These are phyloP conservation scores for Ispidina lecontei DNA, from an alignment of 2,797 vertebrate genomes.

Conservation along the genomic window DNA sequence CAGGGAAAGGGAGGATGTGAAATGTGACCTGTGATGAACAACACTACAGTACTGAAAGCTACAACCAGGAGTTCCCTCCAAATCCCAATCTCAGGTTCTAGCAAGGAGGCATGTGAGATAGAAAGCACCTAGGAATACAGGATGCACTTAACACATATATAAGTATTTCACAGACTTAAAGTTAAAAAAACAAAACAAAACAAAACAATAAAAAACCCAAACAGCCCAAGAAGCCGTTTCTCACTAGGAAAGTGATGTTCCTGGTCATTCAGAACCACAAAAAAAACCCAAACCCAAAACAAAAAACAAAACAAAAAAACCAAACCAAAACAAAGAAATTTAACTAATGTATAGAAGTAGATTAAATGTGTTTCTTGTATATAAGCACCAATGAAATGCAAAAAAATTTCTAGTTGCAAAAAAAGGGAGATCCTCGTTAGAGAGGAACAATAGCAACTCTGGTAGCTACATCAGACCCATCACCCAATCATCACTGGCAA, in stretches of 20 bases:
- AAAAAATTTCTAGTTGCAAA: background rate
- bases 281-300: background rate
- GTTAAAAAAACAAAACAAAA: background rate
- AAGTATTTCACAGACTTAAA: background rate
- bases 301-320: background rate
- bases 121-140: conserved; percentile 21
- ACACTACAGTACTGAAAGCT: background rate
- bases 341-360: background rate
- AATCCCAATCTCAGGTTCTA: background rate
- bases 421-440: background rate
- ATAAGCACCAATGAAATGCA: background rate
- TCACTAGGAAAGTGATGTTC: background rate
- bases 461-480: background rate
- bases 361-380: background rate
- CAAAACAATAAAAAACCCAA: background rate
- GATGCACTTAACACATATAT: background rate
- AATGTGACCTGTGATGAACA: background rate
- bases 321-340: background rate
- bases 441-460: background rate
- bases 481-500: background rate
- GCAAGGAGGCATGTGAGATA: background rate
- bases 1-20: background rate
- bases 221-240: background rate
- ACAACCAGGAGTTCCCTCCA: background rate
- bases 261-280: background rate